These are phyloP conservation scores for Plectus sambesii DNA, from an alignment of 1,140 invertebrate species.

Conservation along the genomic window DNA sequence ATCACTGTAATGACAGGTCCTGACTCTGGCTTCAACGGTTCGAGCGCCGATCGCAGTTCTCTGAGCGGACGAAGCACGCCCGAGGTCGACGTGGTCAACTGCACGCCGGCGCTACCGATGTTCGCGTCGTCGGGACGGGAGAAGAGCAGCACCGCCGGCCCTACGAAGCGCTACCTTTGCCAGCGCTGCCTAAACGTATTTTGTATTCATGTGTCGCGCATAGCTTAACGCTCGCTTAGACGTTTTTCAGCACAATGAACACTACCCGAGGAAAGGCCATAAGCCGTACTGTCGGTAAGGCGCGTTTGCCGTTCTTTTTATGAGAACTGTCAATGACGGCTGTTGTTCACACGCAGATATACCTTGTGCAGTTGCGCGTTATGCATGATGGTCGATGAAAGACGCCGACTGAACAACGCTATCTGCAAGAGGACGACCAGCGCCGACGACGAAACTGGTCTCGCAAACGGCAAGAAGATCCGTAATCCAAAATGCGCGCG, in stretches of 20 bases:
- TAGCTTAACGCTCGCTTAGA: no score
- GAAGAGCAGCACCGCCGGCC: no score
- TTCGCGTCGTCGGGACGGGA: no score
- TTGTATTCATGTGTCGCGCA: no score
- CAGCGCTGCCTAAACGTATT: slow-evolving; percentile 33
- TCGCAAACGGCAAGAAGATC: slow-evolving; percentile 20
- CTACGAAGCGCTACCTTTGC: slow-evolving; percentile 32
- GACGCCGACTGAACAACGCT: slow-evolving; percentile 29
- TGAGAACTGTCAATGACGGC: slow-evolving; percentile 3
- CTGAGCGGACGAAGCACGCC: no score
- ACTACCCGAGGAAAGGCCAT: slow-evolving; percentile 33
- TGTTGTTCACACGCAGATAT: slow-evolving; percentile 17
- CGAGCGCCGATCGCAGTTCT: no score
- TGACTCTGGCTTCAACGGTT: no score
- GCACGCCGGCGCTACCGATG: no score
- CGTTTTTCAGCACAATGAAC: slow-evolving; percentile 24
- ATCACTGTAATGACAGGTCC: no score
- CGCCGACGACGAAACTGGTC: not conserved
- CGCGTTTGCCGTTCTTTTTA: not conserved
- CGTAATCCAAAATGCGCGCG: slow-evolving; percentile 33
- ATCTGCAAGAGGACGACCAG: slow-evolving; percentile 8
- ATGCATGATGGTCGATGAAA: slow-evolving; percentile 32
- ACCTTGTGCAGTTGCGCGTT: slow-evolving; percentile 23
- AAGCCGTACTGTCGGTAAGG: slow-evolving; percentile 29
- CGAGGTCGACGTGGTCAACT: no score